Evolutionary conservation across 2,113 vertebrate species (phyloP).

Genomic region (Synodontis membranacea): DNA sequence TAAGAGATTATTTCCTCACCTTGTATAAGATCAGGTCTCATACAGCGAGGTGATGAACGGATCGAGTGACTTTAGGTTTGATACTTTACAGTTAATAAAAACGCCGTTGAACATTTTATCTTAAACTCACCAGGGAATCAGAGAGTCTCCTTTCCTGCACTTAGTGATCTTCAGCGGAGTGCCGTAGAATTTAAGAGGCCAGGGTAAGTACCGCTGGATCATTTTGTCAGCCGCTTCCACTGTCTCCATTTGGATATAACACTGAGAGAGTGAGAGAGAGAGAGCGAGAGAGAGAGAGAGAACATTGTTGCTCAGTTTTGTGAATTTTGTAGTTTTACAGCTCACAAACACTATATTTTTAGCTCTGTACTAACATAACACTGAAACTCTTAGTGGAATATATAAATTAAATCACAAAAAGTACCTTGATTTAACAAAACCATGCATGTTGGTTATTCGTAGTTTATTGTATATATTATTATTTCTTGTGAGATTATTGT

Average conservation of each 20-base stretch:
- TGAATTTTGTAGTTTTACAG: neutral
- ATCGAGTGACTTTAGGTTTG: neutral
- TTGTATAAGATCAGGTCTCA: too few relatives aligned
- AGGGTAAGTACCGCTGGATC: constrained; percentile 30
- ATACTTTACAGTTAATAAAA: neutral
- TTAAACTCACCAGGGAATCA: constrained; percentile 50
- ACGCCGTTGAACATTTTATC: neutral
- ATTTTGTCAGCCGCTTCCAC: constrained; percentile 50
- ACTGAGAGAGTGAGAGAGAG: constrained; percentile 37
- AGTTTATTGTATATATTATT: neutral
- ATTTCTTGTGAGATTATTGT: neutral
- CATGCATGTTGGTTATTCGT: neutral
- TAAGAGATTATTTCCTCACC: too few relatives aligned
- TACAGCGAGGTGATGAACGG: neutral
- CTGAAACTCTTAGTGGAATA: neutral
- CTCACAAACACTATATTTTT: neutral
- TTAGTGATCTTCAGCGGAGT: constrained; percentile 41
- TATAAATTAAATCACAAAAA: neutral
- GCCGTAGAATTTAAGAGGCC: constrained; percentile 52
- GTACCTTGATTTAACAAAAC: neutral
- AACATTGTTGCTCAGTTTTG: neutral
- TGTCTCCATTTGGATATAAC: constrained; percentile 55
- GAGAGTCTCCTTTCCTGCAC: constrained; percentile 58
- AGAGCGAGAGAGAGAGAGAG: neutral
- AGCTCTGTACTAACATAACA: too few relatives aligned